Base-by-base conservation (phyloP, 2,888 invertebrate species). In the Dolomedes plantarius region DNA sequence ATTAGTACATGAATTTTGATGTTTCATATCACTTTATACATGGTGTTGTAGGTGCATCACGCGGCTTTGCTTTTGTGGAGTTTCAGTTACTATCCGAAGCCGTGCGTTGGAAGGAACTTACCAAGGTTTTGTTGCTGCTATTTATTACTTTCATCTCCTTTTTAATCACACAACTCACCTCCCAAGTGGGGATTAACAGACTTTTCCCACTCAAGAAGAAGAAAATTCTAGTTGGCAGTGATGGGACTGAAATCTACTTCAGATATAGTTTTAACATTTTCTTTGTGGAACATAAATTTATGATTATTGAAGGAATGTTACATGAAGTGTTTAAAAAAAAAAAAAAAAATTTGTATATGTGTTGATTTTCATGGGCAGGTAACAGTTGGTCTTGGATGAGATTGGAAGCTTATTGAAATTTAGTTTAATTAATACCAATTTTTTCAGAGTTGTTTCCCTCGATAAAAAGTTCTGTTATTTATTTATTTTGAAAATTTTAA, bases 61-160 rank as follows among this genome's bases (percentile, higher is more conserved):
- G 87, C 82, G 87, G 87, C 68, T 87, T 87, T 83, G 87, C 87
- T 75, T 96, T 96, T 94, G 96, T 97, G 93, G 97, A 97, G 94
- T 97, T 97, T 94, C 94, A 94, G 92, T 95, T 95, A 92, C 94
- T 95, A 92, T 94, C 94, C 92, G 96, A 96, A 93, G 96, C 97
- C 91, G 94, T 94, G 92, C 94, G 94, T 92, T 97, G 97, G 96
- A 97, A 97, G 95, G 96, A 96, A 92, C 93, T 94, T 93, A 96
- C 96, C 94, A 95, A 96, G 95, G 96, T 95, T 94, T 89, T 87
- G 88, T 87, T 89, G 79, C 72, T 82, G 82, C 85, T 78, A 85
- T 85, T 85, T 85, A 85, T 85, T 85, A 72, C 85, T 78, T 28
- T 78, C 68, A 31, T 39, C 41, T 68, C 72, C 56, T 41, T 76